Conservation (phyloP, 2,113 vertebrate species). For the Ascaphus truei region DNA sequence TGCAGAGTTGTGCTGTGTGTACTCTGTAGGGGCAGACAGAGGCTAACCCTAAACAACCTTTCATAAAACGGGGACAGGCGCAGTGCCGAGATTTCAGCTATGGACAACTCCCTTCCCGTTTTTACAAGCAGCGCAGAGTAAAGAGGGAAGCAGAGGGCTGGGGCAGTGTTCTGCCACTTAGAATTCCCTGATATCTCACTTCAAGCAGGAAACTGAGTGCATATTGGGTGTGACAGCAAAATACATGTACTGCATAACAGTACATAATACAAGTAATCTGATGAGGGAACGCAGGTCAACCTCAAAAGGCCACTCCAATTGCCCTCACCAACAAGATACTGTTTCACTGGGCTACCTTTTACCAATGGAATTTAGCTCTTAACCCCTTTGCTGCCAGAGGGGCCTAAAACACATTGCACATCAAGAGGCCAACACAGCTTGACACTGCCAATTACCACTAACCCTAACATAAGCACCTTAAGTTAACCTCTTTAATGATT, state of each 20-base stretch:
- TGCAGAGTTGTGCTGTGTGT: background rate
- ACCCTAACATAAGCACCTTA: background rate
- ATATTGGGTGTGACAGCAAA: slow-evolving; percentile 28
- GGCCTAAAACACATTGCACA: too few relatives aligned
- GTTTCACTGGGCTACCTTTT: too few relatives aligned
- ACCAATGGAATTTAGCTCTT: background rate
- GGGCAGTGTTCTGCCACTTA: background rate
- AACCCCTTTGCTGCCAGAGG: too few relatives aligned
- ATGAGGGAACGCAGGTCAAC: background rate
- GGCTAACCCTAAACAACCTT: slow-evolving; percentile 32
- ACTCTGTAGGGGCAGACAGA: slow-evolving; percentile 5
- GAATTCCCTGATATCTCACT: slow-evolving; percentile 20
- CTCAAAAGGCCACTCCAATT: too few relatives aligned
- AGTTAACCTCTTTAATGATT: background rate
- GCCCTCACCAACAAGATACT: too few relatives aligned
- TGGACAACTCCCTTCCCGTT: slow-evolving; percentile 36
- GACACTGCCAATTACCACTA: background rate
- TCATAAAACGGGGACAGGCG: slow-evolving; percentile 21
- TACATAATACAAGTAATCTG: slow-evolving; percentile 11
- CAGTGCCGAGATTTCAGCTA: slow-evolving; percentile 28
- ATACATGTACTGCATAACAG: slow-evolving; percentile 14
- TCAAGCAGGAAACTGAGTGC: slow-evolving; percentile 19
- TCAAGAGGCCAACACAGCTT: background rate
- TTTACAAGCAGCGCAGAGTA: slow-evolving; percentile 17
- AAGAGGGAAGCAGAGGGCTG: slow-evolving; percentile 17